A percentile compares a stretch with the other conserved stretches of the same genome.
These are phyloP conservation scores for Hippotragus niger DNA, from an alignment of 2,113 vertebrate species.

Conservation along the genomic window DNA sequence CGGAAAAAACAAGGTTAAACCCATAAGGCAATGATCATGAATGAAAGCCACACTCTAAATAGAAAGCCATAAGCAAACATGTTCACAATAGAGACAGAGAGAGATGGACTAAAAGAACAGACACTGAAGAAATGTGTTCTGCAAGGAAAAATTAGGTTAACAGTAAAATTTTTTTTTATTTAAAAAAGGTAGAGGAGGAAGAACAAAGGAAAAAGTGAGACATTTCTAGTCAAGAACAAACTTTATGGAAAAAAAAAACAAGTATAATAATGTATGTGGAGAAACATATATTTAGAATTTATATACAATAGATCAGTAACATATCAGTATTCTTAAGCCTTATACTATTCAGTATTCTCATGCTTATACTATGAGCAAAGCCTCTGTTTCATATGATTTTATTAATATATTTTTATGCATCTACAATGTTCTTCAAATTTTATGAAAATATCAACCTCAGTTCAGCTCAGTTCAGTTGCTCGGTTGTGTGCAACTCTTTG, in stretches of 20 bases:
- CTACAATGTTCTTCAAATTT: background rate
- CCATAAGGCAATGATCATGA: background rate
- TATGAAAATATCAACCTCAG: background rate
- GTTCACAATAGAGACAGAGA: background rate
- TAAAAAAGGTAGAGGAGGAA: background rate
- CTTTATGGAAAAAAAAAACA: background rate
- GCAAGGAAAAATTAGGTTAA: background rate
- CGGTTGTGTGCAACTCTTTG: too few relatives aligned
- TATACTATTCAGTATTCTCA: too few relatives aligned
- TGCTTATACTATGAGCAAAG: background rate
- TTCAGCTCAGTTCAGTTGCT: background rate
- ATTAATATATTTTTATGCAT: background rate
- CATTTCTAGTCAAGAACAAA: background rate
- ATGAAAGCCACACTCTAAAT: background rate
- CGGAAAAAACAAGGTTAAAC: background rate
- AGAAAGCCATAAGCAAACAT: background rate
- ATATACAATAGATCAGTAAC: background rate
- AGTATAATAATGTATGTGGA: background rate
- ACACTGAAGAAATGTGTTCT: background rate
- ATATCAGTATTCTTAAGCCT: background rate
- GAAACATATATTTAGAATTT: background rate
- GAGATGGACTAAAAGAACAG: background rate
- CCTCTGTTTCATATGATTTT: background rate
- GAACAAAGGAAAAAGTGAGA: background rate
- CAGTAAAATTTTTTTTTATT: background rate